Base-by-base conservation (phyloP, 2,113 vertebrate genomes). In the Pholis gunnellus region DNA sequence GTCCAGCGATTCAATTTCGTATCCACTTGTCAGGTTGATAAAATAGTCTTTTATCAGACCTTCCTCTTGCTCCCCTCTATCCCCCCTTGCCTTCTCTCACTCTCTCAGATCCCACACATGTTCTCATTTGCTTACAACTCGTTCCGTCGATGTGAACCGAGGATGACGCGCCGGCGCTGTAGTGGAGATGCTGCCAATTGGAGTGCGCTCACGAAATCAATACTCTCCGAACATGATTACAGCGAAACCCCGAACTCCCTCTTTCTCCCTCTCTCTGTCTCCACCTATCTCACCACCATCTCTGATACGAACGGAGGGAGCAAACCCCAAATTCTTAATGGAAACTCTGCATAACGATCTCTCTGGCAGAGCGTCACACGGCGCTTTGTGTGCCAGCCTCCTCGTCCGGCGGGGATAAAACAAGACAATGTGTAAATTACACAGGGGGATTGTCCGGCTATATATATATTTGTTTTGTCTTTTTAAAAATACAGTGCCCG, bases 111-210 rank as follows among this genome's bases (percentile, higher is more conserved):
- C 89, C 83, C 94, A 90, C 94, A 87, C 92, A 91, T 91, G 92
- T 91, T 94, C 92, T 93, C 91, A 92, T 94, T 94, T 92, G 91
- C 89, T 91, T 94, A 93, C 92, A 94, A 93, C 93, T 91, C 92
- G 92, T 77, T 90, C 85, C 75, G 91, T 90, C 86, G 91, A 93
- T 89, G 92, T 94, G 93, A 93, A 91, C 79, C 85, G 89, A 88
- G 84, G 92, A 94, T 95, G 94, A 95, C 94, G 94, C 92, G 92
- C 93, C 87, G 88, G 90, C 90, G 92, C 90, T 88, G 82, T 91
- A 87, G 93, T 91, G 93, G 90, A 91, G 93, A 92, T 84, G 92
- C 91, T 93, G 93, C 93, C 92, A 93, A 95, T 95, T 93, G 94
- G 93, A 93, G 90, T 85, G 93, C 90, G 90, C 86, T 76, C 90